Conservation (phyloP, 2,888 invertebrate species). For the Epistrophe eligans region DNA sequence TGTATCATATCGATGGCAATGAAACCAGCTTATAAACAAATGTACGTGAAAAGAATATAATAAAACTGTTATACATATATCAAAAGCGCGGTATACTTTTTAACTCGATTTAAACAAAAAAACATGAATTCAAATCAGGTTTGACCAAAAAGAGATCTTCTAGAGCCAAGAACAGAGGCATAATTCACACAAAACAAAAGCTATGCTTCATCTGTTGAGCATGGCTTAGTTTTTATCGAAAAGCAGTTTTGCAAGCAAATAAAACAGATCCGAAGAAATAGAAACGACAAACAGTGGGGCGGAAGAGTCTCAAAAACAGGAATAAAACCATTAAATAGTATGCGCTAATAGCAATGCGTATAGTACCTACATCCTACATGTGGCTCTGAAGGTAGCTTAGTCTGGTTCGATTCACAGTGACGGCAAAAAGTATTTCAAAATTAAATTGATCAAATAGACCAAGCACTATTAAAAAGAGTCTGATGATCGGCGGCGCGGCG, state of each 20-base stretch:
- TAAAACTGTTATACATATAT: slow-evolving; percentile 7
- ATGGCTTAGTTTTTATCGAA: slow-evolving; percentile 7
- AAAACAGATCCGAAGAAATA: not conserved
- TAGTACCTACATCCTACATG: too few relatives aligned
- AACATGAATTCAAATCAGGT: slow-evolving; percentile 13
- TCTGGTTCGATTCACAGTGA: too few relatives aligned
- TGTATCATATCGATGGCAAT: not conserved
- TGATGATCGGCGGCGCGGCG: too few relatives aligned
- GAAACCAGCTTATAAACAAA: not conserved
- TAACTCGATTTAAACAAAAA: not conserved
- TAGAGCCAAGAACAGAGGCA: not conserved
- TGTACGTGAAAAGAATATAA: slow-evolving; percentile 26
- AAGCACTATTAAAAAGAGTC: too few relatives aligned
- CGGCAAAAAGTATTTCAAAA: too few relatives aligned
- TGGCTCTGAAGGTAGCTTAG: too few relatives aligned
- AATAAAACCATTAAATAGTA: not conserved
- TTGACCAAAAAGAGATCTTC: slow-evolving; percentile 16
- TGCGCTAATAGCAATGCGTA: too few relatives aligned
- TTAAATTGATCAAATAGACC: too few relatives aligned
- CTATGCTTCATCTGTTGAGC: slow-evolving; percentile 10
- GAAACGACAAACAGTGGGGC: not conserved
- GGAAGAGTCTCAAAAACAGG: not conserved
- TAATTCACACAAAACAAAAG: not conserved
- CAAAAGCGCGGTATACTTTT: not conserved
- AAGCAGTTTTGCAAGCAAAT: not conserved